Base-by-base conservation (phyloP, 2,113 vertebrate genomes). In the Platysteira castanea region DNA sequence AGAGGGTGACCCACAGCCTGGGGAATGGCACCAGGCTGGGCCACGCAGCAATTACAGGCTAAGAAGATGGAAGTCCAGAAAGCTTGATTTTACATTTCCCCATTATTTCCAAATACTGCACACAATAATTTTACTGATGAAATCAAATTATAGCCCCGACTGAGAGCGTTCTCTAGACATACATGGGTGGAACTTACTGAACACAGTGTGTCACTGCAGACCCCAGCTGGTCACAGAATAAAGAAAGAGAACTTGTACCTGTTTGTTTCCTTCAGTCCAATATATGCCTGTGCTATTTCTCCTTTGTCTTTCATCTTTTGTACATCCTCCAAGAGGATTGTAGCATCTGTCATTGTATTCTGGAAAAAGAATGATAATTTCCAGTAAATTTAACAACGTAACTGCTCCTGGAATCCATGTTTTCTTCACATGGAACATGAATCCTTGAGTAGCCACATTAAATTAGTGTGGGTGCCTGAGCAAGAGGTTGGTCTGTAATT, bases 261-360 rank as follows among this genome's bases (percentile, higher is more conserved):
- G 98, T 99, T 99, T 42, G 99, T 99, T 94, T 99, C 99, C 97
- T 99, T 99, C 96, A 99, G 98, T n/a, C 99, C 99, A 53, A 99
- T 97, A 95, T 99, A 99, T 0, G 99, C 99, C 97, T 99, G 99
- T 60, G 99, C 99, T 96, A 99, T 98, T 98, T 99, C 99, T 50
- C 99, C 99, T 87, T 98, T 98, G 81, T 99, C 99, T 91, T 99
- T 99, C 98, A 99, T 98, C 97, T 99, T 99, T 24, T 99, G 98
- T 41, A 99, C 98, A 80, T 99, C 99, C 94, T 99, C 98, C 80
- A 98, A 97, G 82, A 99, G 98, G 74, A 99, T 96, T 41, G 99
- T 98, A 24, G 99, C 97, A 93, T 99, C 99, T 5, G 99, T 99
- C 99, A 99, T 99, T 67, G 99, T 99, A 91, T 99, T 98, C 99